A percentile compares a stretch with the other conserved stretches of the same genome.
These are phyloP conservation scores for Desoria tigrina DNA, from an alignment of 2,888 invertebrate genomes.

Conservation along the genomic window DNA sequence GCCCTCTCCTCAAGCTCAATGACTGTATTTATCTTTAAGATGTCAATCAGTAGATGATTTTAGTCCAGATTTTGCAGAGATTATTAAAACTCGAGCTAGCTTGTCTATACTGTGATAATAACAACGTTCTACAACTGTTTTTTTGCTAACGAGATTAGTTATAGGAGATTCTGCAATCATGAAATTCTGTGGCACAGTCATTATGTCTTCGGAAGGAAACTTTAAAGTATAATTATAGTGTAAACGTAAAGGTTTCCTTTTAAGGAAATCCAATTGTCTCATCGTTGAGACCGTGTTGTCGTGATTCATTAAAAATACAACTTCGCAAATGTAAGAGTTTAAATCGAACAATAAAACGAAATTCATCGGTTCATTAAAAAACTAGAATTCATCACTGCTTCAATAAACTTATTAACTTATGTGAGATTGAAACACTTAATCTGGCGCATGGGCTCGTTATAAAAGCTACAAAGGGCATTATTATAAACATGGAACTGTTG, in stretches of 20 bases:
- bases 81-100: constrained; percentile 6
- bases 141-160: constrained; percentile 1
- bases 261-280: too few relatives aligned
- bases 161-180: neutral
- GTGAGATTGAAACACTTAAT: too few relatives aligned
- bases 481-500: too few relatives aligned
- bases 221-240: neutral
- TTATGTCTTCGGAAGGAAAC: constrained; percentile 2
- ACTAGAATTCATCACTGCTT: too few relatives aligned
- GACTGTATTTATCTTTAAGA: neutral
- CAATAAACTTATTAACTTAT: too few relatives aligned
- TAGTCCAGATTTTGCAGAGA: constrained; percentile 4
- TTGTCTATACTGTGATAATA: constrained; percentile 12
- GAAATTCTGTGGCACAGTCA: constrained; percentile 2
- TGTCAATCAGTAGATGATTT: neutral
- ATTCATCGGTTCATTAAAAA: too few relatives aligned
- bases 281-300: too few relatives aligned
- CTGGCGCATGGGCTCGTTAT: too few relatives aligned
- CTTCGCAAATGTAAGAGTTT: too few relatives aligned
- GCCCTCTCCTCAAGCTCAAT: constrained; percentile 13
- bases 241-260: neutral
- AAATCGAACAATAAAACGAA: too few relatives aligned
- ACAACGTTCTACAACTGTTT: constrained; percentile 4
- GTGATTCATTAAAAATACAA: too few relatives aligned
- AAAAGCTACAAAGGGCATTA: too few relatives aligned